Conservation (phyloP, 1,140 invertebrate species). For the Plodia interpunctella region DNA sequence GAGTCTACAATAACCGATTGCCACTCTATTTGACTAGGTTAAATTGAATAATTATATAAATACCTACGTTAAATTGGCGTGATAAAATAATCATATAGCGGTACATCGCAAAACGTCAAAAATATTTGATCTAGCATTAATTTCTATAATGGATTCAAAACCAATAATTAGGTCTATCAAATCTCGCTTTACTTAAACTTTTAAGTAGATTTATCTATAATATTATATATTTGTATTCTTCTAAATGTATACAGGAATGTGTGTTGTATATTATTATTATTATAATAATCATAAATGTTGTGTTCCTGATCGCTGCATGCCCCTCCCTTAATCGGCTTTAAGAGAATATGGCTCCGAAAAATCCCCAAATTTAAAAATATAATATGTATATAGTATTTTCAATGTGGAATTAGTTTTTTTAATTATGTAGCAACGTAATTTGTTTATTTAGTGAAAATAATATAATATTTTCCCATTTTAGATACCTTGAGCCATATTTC, state of each 20-base stretch:
- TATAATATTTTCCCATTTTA: background rate
- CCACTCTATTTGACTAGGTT: too few relatives aligned
- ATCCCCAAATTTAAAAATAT: background rate
- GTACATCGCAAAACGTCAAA: too few relatives aligned
- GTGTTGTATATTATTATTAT: conserved; percentile 1
- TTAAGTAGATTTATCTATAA: conserved; percentile 4
- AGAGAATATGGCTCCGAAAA: conserved; percentile 39
- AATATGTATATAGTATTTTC: too few relatives aligned
- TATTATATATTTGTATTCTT: background rate
- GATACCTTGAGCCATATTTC: conserved; percentile 39
- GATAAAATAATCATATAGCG: too few relatives aligned
- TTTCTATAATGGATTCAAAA: too few relatives aligned
- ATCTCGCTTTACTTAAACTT: background rate
- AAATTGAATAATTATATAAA: too few relatives aligned
- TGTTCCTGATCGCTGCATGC: conserved; percentile 63
- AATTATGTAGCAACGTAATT: too few relatives aligned
- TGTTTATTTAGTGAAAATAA: background rate
- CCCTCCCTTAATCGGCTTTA: conserved; percentile 32
- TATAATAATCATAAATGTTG: conserved; percentile 24
- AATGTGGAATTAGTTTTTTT: too few relatives aligned
- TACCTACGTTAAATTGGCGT: too few relatives aligned
- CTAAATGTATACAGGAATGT: conserved; percentile 4
- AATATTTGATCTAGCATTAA: too few relatives aligned
- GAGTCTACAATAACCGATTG: too few relatives aligned
- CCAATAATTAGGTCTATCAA: too few relatives aligned